These are phyloP conservation scores for Sapajus apella DNA, from an alignment of 2,113 vertebrate genomes.

Conservation along the genomic window DNA sequence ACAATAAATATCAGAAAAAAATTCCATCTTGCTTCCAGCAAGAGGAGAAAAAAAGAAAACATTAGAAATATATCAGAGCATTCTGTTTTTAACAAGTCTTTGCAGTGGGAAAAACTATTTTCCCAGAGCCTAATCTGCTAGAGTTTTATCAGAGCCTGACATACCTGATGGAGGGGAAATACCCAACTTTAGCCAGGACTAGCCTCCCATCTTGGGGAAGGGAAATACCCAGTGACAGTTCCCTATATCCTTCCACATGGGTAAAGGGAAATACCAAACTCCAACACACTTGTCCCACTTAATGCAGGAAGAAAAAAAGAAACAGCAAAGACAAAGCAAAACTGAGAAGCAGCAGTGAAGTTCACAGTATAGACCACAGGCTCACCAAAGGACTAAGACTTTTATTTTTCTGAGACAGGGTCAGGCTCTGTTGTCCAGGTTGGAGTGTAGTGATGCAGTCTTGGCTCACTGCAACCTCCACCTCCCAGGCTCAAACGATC, in stretches of 20 bases:
- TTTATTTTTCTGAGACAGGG: too few species aligned
- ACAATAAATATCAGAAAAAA: not conserved
- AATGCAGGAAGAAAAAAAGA: not conserved
- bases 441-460: too few species aligned
- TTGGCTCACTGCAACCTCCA: too few species aligned
- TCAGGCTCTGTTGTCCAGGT: too few species aligned
- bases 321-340: not conserved
- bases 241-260: not conserved
- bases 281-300: not conserved
- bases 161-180: not conserved
- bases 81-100: not conserved
- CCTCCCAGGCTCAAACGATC: too few species aligned
- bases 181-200: not conserved
- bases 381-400: not conserved
- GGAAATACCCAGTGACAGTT: not conserved
- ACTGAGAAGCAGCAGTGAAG: not conserved
- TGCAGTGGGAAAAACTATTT: not conserved
- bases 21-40: too few species aligned
- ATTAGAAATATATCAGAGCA: not conserved
- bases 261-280: not conserved
- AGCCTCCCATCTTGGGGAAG: not conserved
- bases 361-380: not conserved
- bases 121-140: not conserved
- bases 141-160: not conserved
- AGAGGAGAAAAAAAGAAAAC: not conserved